A percentile compares a stretch with the other conserved stretches of the same genome.
phyloP scores from a whole-genome alignment of 2,797 vertebrate genomes.

The Chanos chanos region DNA sequence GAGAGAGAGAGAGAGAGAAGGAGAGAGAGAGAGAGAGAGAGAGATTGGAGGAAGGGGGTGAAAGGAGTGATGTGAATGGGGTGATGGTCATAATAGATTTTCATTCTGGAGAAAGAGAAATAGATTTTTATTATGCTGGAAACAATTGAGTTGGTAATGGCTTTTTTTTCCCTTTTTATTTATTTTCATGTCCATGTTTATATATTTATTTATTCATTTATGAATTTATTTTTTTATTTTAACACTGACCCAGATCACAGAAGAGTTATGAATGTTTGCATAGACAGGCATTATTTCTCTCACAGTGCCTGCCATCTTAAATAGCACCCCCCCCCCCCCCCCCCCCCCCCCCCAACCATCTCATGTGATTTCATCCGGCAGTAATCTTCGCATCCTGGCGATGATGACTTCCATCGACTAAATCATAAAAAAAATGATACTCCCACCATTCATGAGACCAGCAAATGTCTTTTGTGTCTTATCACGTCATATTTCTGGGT shows the following conservation, averaged over 20 bases:
- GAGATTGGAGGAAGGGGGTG: background rate
- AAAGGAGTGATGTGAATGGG: constrained; percentile 9
- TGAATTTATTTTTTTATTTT: constrained; percentile 8
- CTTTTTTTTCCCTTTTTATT: constrained; percentile 27
- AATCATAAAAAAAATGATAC: constrained; percentile 21
- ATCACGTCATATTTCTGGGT: constrained; percentile 26
- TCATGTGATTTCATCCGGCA: constrained; percentile 19
- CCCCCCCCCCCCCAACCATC: background rate
- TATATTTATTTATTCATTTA: no score
- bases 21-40: background rate
- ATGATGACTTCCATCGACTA: constrained; percentile 25
- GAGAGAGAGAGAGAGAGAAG: background rate
- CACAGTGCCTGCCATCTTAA: background rate
- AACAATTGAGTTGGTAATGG: constrained; percentile 42
- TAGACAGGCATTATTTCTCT: background rate
- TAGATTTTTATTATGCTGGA: constrained; percentile 43
- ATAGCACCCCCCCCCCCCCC: background rate
- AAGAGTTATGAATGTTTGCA: constrained; percentile 19
- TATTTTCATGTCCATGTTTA: constrained; percentile 14
- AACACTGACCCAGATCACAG: background rate
- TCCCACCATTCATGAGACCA: constrained; percentile 15
- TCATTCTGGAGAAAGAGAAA: constrained; percentile 35
- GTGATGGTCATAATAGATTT: constrained; percentile 34
- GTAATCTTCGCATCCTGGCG: constrained; percentile 22
- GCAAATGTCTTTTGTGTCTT: constrained; percentile 22